phyloP scores from a whole-genome alignment of 2,888 invertebrate genomes.

The Biston betularia region DNA sequence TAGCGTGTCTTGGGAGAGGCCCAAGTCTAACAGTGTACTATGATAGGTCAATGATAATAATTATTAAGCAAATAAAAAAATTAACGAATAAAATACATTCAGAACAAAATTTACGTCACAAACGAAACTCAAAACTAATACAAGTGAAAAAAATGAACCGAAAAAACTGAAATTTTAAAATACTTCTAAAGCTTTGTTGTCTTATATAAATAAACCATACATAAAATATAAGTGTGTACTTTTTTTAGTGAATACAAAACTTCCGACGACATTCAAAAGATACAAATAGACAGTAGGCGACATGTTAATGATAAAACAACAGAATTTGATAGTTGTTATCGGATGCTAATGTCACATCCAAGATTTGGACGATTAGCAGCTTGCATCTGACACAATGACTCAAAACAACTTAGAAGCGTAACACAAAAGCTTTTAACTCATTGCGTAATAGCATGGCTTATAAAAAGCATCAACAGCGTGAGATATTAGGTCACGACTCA shows the following conservation, averaged over 20 bases:
- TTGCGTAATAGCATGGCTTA: constrained; percentile 27
- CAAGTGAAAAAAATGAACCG: no score
- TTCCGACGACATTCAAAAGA: not conserved
- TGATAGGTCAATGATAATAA: no score
- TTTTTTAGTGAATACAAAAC: not conserved
- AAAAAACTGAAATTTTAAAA: no score
- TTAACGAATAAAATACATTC: no score
- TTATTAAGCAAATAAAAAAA: no score
- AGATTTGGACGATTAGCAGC: constrained; percentile 14
- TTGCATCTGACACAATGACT: constrained; percentile 4
- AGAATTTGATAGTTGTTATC: not conserved
- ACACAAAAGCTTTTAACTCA: constrained; percentile 32
- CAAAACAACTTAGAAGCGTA: constrained; percentile 12
- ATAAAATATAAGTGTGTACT: no score
- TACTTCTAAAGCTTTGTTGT: no score
- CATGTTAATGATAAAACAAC: constrained; percentile 1
- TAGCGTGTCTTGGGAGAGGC: no score
- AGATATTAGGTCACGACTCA: constrained; percentile 38
- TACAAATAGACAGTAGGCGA: not conserved
- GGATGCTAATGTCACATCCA: not conserved
- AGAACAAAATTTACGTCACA: no score
- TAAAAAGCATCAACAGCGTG: constrained; percentile 29
- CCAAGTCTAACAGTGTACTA: no score
- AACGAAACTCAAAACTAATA: no score
- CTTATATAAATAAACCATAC: not conserved